These are phyloP conservation scores for Antheraea mylitta DNA, from an alignment of 1,140 invertebrate species.

Conservation along the genomic window DNA sequence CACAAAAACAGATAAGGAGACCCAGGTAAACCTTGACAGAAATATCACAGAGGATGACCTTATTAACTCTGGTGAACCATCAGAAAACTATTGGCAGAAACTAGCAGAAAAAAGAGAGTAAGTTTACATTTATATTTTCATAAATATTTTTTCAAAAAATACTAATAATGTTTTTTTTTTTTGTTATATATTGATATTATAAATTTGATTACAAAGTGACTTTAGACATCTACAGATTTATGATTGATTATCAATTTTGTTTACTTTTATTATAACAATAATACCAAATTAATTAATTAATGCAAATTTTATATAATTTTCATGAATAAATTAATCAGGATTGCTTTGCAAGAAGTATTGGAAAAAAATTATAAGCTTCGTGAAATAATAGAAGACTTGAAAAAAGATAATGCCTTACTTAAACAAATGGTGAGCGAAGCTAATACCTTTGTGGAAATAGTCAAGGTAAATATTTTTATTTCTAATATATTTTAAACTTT, in stretches of 20 bases:
- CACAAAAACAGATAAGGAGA: conserved; percentile 71
- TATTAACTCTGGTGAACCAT: conserved; percentile 80
- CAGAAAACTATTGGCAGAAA: conserved; percentile 84
- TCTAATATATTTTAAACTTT: too few species aligned
- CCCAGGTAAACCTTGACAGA: conserved; percentile 78
- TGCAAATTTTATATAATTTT: too few species aligned
- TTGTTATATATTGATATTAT: too few species aligned
- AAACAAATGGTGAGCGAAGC: conserved; percentile 85
- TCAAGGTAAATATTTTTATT: conserved; percentile 75
- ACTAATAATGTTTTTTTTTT: too few species aligned
- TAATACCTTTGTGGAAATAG: conserved; percentile 82
- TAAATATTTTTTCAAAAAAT: too few species aligned
- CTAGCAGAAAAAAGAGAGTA: conserved; percentile 82
- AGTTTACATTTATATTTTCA: conserved; percentile 23
- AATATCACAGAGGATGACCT: conserved; percentile 81
- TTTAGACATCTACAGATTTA: too few species aligned
- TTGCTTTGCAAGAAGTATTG: conserved; percentile 81
- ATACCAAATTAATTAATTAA: too few species aligned
- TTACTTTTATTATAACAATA: too few species aligned
- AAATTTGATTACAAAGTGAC: too few species aligned
- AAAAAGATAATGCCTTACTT: conserved; percentile 81
- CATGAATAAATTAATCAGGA: conserved; percentile 18
- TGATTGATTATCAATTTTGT: too few species aligned
- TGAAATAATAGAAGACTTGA: conserved; percentile 77
- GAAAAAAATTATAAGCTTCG: conserved; percentile 81